phyloP scores from a whole-genome alignment of 2,797 vertebrate genomes.

The Hoplostethus mediterraneus region DNA sequence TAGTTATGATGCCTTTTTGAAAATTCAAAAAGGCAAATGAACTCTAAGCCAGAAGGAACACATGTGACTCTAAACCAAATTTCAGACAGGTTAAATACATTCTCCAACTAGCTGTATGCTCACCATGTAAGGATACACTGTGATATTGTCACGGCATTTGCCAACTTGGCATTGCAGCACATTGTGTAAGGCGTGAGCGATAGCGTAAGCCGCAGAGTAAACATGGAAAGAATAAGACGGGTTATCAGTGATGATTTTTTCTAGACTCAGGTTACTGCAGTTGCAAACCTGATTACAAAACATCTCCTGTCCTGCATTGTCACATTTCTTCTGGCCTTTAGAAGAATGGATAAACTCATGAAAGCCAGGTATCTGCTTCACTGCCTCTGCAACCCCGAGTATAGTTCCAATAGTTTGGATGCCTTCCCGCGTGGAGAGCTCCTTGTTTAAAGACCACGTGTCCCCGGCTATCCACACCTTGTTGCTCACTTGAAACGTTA shows the following conservation, averaged over 20 bases:
- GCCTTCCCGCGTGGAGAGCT: conserved; percentile 63
- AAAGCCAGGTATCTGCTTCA: conserved; percentile 73
- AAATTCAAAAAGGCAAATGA: no score
- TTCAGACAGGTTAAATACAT: no score
- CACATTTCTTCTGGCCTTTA: neutral
- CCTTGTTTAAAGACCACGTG: conserved; percentile 82
- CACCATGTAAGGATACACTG: conserved; percentile 87
- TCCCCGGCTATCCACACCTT: conserved; percentile 90
- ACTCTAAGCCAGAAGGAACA: no score
- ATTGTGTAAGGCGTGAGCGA: conserved; percentile 87
- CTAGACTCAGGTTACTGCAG: conserved; percentile 45
- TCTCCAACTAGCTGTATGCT: conserved; percentile 37
- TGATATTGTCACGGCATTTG: conserved; percentile 68
- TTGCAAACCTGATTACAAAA: conserved; percentile 80
- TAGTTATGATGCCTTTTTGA: no score
- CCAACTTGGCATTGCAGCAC: conserved; percentile 79
- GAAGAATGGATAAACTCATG: conserved; percentile 71
- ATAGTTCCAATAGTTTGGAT: conserved; percentile 82
- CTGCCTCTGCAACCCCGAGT: conserved; percentile 81
- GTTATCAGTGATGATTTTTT: conserved; percentile 26
- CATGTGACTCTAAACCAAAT: no score
- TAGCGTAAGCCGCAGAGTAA: conserved; percentile 84
- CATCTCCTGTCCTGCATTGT: neutral
- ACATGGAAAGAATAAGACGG: conserved; percentile 79
- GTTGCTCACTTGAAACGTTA: conserved; percentile 76